Evolutionary conservation across 2,888 invertebrate genomes (phyloP).

Genomic region (Tillus elongatus): DNA sequence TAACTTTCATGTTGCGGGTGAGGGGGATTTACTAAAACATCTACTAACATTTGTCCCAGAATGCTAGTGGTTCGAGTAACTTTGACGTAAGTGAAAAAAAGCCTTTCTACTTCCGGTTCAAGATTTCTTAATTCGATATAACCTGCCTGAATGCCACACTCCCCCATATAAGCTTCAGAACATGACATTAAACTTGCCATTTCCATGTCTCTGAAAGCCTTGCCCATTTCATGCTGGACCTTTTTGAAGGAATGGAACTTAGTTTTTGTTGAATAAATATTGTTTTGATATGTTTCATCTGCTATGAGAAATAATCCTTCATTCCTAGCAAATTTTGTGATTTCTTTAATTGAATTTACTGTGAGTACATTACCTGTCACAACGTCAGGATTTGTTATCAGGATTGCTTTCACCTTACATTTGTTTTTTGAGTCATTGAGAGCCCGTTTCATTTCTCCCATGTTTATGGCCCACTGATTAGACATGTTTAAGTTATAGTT

Average conservation of each 20-base stretch:
- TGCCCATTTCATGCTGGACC: not conserved
- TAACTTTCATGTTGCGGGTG: not conserved
- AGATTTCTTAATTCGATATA: slow-evolving; percentile 1
- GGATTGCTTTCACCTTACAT: not conserved
- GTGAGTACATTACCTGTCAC: not conserved
- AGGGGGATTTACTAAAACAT: not conserved
- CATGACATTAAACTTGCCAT: not conserved
- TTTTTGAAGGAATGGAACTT: not conserved
- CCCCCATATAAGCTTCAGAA: not conserved
- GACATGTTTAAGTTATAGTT: not conserved
- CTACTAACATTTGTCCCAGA: not conserved
- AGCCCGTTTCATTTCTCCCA: not conserved
- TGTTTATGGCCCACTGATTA: not conserved
- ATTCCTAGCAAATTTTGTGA: not conserved
- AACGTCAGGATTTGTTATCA: not conserved
- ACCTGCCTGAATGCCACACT: not conserved
- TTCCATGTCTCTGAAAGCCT: not conserved
- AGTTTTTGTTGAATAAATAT: not conserved
- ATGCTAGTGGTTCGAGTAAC: not conserved
- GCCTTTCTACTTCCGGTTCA: not conserved
- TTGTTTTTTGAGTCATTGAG: not conserved
- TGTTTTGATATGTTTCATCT: slow-evolving; percentile 1
- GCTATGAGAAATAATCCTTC: not conserved
- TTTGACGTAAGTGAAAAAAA: not conserved
- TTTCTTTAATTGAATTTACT: not conserved